Evolutionary conservation across 1,140 invertebrate genomes (phyloP), one percentile per base, ranked within the genome.

Genomic region (Helicorthomorpha holstii): DNA sequence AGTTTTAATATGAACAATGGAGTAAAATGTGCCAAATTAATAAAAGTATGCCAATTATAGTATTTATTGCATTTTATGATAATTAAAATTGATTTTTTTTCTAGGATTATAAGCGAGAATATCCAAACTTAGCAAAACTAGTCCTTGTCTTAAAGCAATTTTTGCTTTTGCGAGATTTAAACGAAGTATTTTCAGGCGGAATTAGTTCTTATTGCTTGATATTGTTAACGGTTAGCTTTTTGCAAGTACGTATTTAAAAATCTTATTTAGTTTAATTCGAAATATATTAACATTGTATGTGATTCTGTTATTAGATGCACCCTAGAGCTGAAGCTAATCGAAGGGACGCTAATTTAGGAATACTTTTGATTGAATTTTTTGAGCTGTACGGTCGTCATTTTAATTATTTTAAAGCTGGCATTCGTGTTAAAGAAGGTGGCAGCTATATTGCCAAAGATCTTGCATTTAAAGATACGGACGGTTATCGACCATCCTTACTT

Each of bases 121-220:
- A 81, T 73, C 90, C 90, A 23, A 81, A 83, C 50, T 73, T 98
- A 54, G 80, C 85, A 24, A 94, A 93, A 63, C 74, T 98, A 60
- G 91, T 97, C 56, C 82, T 97, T 69, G 91, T 97, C 49, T 75
- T 98, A 55, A 98, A 98, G 72, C 92, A 97, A 72, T 98, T 96
- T 73, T 78, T 98, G 51, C 73, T 95, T 48, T 87, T 97, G 71
- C 78, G 93, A 68, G 90, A 96, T 75, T 77, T 98, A 59, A 98
- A 98, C 72, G 93, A 98, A 79, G 94, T 98, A 46, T 98, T 95
- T 72, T 96, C 91, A 48, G 93, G 95, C 58, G 95, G 95, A 65
- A 95, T 98, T 61, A 93, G 91, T 57, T 98, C 93, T 38, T 99
- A 99, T 70, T 92, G 91, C 65, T 79, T 99, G 57, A 96, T 98